Evolutionary conservation across 2,797 vertebrate genomes (phyloP).

Genomic region (Podarcis lilfordi): DNA sequence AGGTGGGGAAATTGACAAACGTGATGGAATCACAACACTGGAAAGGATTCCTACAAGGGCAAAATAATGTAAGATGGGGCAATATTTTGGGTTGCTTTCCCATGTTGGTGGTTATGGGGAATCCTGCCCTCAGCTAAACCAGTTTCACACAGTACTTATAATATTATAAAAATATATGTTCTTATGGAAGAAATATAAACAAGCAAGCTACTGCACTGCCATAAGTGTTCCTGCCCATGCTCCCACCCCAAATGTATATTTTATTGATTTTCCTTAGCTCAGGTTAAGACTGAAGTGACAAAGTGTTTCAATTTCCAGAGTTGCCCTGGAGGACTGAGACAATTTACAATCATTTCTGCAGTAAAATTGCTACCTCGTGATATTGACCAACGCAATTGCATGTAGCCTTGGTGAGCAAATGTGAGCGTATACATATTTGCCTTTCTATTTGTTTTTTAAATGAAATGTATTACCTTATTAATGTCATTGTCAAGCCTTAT

Average conservation of each 20-base stretch:
- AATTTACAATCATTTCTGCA: conserved; percentile 28
- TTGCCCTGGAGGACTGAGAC: conserved; percentile 5
- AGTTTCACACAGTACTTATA: not conserved
- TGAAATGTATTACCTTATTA: conserved; percentile 2
- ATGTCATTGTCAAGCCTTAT: not conserved
- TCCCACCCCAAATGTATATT: conserved; percentile 6
- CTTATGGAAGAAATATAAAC: not conserved
- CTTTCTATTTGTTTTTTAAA: not conserved
- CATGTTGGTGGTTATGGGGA: not conserved
- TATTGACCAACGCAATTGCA: conserved; percentile 8
- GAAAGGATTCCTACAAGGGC: not conserved
- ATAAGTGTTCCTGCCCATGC: not conserved
- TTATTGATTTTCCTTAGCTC: conserved; percentile 27
- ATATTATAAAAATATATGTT: not conserved
- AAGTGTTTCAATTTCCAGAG: conserved; percentile 28
- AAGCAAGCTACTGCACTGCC: not conserved
- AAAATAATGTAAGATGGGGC: not conserved
- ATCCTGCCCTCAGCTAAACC: not conserved
- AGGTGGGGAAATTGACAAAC: not conserved
- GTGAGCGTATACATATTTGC: not conserved
- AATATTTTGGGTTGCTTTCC: not conserved
- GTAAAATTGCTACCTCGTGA: conserved; percentile 6
- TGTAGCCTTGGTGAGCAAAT: conserved; percentile 1
- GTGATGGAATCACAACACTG: not conserved
- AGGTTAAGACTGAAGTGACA: conserved; percentile 20